Base-by-base conservation (phyloP, 2,888 invertebrate genomes). In the Phytoseiulus persimilis region DNA sequence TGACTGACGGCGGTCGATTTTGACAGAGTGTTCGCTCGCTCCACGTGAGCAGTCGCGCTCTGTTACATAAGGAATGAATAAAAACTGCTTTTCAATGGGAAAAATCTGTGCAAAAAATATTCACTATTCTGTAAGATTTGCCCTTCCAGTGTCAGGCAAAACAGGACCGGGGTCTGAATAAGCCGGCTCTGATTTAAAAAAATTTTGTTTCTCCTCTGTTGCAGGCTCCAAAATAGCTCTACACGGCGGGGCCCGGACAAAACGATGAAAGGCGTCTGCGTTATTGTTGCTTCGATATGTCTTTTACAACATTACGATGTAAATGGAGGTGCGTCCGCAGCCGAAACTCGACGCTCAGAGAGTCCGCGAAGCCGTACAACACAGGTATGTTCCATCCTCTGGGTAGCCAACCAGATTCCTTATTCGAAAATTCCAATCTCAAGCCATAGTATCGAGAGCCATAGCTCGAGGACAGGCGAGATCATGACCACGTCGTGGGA, bases 191-290 rank as follows among this genome's bases (percentile, higher is more conserved):
- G 14, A 28, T 65, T 23, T 65, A 14, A 2, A 28, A n/a, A 65
- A 14, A 14, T 65, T 65, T 65, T 65, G 14, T 65, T 28, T 11
- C 18, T 23, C 18, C 18, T 14, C 23, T 28, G 1, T 65, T 65
- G 2, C 65, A 65, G 65, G 65, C 65, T 65, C 65, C 65, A 65
- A 65, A 65, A 65, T 65, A 65, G 65, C 65, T 65, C 65, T 65
- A 65, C 65, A 65, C 65, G 65, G 65, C 65, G 65, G 65, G 65
- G 65, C 65, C 65, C 65, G 65, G 65, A 65, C 65, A 65, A 65
- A 65, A 65, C 65, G 65, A 65, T 65, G 65, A 65, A 65, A 65
- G 65, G 65, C 65, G 65, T 65, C 65, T 65, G 65, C 65, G 65
- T 65, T 14, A 65, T 65, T 65, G 14, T 65, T 65, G 65, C 65